These are phyloP conservation scores for Tylochromis polylepis DNA, from an alignment of 2,113 vertebrate genomes.

Conservation along the genomic window DNA sequence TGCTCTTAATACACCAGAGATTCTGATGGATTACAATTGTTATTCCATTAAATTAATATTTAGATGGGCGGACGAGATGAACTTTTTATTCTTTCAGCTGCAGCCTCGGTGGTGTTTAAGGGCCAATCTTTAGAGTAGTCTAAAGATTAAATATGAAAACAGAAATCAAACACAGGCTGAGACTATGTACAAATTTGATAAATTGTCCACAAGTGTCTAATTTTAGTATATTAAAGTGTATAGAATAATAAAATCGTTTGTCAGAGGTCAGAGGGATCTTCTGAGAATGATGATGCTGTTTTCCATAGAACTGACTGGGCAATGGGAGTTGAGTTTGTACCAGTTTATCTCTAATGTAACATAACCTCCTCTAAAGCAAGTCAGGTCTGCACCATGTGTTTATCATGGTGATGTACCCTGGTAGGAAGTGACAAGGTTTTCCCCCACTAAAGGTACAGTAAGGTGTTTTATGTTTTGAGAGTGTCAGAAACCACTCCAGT, in stretches of 20 bases:
- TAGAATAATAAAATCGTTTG: rapidly evolving
- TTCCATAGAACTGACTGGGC: rapidly evolving
- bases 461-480: background rate
- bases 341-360: rapidly evolving
- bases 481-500: rapidly evolving
- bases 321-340: background rate
- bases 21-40: background rate
- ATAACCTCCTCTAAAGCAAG: rapidly evolving
- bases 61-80: background rate
- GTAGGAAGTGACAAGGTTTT: background rate
- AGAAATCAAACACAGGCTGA: background rate
- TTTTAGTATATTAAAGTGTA: background rate
- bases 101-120: background rate
- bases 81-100: background rate
- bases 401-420: background rate
- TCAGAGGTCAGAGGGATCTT: background rate
- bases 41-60: background rate
- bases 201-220: background rate
- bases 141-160: background rate
- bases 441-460: background rate
- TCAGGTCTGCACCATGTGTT: background rate
- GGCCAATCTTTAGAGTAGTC: background rate
- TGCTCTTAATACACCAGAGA: background rate
- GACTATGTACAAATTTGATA: background rate
- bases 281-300: background rate